Percentiles rank a stretch among this genome's conserved stretches.
These are phyloP conservation scores for Drosophila vallismaia DNA, from an alignment of 2,888 invertebrate genomes.

Conservation along the genomic window DNA sequence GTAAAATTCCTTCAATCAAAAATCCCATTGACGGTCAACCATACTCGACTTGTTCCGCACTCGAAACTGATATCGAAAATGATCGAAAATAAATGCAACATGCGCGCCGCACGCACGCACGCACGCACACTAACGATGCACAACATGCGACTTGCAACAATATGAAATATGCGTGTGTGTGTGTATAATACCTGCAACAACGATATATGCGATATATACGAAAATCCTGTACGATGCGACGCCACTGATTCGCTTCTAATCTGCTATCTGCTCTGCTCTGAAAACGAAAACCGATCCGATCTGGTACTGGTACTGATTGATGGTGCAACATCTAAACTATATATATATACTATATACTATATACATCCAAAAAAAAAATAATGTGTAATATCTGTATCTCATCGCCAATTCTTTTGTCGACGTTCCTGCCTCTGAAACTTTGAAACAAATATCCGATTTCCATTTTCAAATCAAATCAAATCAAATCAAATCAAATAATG, in stretches of 20 bases:
- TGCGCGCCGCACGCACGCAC: constrained; percentile 54
- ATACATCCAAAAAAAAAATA: constrained; percentile 22
- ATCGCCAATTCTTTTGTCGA: constrained; percentile 73
- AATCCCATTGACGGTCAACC: constrained; percentile 15
- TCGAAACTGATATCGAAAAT: constrained; percentile 11
- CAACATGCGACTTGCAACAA: constrained; percentile 26
- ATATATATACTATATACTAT: constrained; percentile 5
- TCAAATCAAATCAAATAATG: constrained; percentile 34
- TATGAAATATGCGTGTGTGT: constrained; percentile 33
- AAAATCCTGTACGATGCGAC: constrained; percentile 51
- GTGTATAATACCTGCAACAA: constrained; percentile 25
- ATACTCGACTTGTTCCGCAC: background rate
- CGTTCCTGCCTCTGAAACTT: constrained; percentile 74
- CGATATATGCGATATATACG: constrained; percentile 60
- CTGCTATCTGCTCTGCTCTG: constrained; percentile 77
- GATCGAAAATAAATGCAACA: constrained; percentile 49
- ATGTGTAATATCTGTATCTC: constrained; percentile 34
- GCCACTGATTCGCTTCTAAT: constrained; percentile 72
- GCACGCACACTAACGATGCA: constrained; percentile 47
- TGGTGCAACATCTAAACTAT: constrained; percentile 64
- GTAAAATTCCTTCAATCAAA: constrained; percentile 15
- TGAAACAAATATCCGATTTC: constrained; percentile 39
- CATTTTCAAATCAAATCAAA: constrained; percentile 40
- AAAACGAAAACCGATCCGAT: constrained; percentile 72
- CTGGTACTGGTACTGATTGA: constrained; percentile 77